Percentiles rank a stretch among this genome's conserved stretches.
These are phyloP conservation scores for Drosophila lini DNA, from an alignment of 1,140 invertebrate genomes.

Conservation along the genomic window DNA sequence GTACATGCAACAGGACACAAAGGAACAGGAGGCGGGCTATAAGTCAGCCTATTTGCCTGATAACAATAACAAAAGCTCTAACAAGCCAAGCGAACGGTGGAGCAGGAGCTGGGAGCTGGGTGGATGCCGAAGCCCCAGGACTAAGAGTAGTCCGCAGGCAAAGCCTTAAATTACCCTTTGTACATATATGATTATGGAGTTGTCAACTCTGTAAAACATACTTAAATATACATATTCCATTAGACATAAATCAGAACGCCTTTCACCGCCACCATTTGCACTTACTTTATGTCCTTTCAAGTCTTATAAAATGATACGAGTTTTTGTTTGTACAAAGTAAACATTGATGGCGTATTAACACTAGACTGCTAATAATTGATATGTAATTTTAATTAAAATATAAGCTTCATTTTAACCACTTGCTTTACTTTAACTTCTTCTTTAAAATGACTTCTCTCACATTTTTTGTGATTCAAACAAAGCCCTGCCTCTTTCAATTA, in stretches of 20 bases:
- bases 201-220: constrained; percentile 6
- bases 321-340: not conserved
- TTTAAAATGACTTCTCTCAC: not conserved
- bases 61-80: constrained; percentile 67
- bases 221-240: constrained; percentile 14
- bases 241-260: constrained; percentile 3
- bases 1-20: constrained; percentile 48
- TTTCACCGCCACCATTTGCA: not conserved
- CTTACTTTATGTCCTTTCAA: not conserved
- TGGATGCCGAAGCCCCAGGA: not conserved
- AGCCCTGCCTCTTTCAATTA: constrained; percentile 4
- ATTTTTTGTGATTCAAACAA: not conserved
- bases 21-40: constrained; percentile 42
- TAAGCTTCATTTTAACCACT: not conserved
- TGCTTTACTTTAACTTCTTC: no score
- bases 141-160: constrained; percentile 7
- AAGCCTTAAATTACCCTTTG: constrained; percentile 24
- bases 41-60: constrained; percentile 68
- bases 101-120: constrained; percentile 1
- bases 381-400: not conserved
- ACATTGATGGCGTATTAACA: not conserved
- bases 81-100: constrained; percentile 13
- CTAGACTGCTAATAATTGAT: not conserved
- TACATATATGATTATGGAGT: constrained; percentile 18
- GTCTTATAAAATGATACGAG: not conserved